Evolutionary conservation across 2,888 invertebrate species (phyloP), one percentile per base, ranked within the genome.

Genomic region (Drosophila mercatorum): DNA sequence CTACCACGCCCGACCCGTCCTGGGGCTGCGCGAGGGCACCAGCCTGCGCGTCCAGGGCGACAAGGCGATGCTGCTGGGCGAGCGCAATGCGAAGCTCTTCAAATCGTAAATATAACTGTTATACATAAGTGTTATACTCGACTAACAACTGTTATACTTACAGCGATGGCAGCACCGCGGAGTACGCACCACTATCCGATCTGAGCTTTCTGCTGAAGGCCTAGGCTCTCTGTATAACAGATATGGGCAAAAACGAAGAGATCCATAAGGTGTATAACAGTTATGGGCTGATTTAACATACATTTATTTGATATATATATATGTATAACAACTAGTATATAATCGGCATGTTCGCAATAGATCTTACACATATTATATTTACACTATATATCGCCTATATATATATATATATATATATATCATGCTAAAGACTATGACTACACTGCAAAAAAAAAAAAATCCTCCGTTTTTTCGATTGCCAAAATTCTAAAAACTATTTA

Each of bases 11-110:
- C 93, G 94, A 10, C 94, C 94, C 3, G 96, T 97, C 12, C 91
- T 97, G 59, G 97, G 96, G 0, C 92, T 97, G 56, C 94, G 95
- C 79, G 97, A 97, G 93, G 97, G 97, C 0, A 94, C 94, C 52
- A 94, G 95, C 59, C 91, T 97, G 47, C 92, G 94, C 73, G 94
- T 97, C 34, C 93, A 95, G 83, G 95, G 95, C 14, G 91, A 95
- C 75, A 92, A 92, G 52, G 94, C 95, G 22, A 93, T 91, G 22
- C 91, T 97, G n/a, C 94, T 94, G 89, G 96, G 96, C 36, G 91
- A 94, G 28, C 92, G 94, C 76, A 94, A 94, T 75, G 95, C 95
- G 12, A 95, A 95, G 78, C 91, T 97, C 38, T 97, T 96, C 91
- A 89, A 49, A 49, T 10, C 49, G 49, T 49, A 46, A 26, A n/a